Percentiles rank a stretch among this genome's conserved stretches.
Evolutionary conservation across 2,113 vertebrate genomes (phyloP).

Genomic region (Grus americana): DNA sequence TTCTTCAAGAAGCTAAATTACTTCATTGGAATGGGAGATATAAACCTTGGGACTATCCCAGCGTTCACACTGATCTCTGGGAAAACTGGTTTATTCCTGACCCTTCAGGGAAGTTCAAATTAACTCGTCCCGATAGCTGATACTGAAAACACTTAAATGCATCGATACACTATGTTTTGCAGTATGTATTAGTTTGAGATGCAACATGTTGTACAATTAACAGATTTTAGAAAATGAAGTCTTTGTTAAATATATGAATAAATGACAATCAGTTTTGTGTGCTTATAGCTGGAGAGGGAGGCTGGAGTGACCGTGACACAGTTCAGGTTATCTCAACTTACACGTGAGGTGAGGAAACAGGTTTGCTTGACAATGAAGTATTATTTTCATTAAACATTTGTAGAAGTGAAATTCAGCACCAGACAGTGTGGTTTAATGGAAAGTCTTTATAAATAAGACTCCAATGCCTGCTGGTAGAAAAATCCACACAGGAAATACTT

Average conservation of each 20-base stretch:
- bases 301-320: background rate
- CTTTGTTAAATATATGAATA: background rate
- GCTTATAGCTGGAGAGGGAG: background rate
- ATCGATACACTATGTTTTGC: background rate
- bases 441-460: background rate
- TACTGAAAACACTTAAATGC: background rate
- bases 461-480: background rate
- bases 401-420: background rate
- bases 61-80: constrained; percentile 89
- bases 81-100: constrained; percentile 96
- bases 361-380: background rate
- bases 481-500: background rate
- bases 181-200: background rate
- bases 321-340: background rate
- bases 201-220: background rate
- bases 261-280: background rate
- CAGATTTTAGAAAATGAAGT: background rate
- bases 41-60: constrained; percentile 91
- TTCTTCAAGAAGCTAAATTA: constrained; percentile 87
- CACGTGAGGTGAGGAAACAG: background rate
- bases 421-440: background rate
- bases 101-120: constrained; percentile 84
- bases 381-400: background rate
- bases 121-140: constrained; percentile 78
- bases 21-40: constrained; percentile 96